Evolutionary conservation across 2,113 vertebrate species (phyloP), one percentile per base, ranked within the genome.

Genomic region (Oryctolagus cuniculus): DNA sequence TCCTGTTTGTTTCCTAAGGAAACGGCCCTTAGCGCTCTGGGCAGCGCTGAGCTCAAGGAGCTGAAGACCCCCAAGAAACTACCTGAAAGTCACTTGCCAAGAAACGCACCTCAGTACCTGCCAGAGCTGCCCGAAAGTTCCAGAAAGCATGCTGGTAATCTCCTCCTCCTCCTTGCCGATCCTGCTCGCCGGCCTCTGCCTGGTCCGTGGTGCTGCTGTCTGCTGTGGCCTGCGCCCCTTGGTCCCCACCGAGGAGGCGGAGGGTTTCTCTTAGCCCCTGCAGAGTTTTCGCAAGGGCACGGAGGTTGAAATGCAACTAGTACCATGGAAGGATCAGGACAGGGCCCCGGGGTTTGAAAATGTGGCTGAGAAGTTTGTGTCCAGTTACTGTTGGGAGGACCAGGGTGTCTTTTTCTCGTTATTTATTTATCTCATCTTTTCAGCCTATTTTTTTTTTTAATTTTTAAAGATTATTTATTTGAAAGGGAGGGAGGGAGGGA

Each of bases 1-100:
- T 98, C 98, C 9, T 98, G 98, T 99, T 99, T 99, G 99, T 99
- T 99, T 99, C 99, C 99, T 98, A 99, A 99, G 99, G 99, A 99
- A 99, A 99, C 98, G 94, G 98, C 98, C 97, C 95, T 98, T 97
- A 98, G 98, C 96, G 98, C 98, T 98, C 98, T 99, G 95, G 98
- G 99, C 93, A 98, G 98, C 61, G 96, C 93, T 34, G 97, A 99
- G 97, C 97, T 98, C 96, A 98, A 98, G 94, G 98, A 98, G 74
- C 95, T 98, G 97, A 98, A 98, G 97, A 93, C 97, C 64, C 95
- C 98, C 38, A 98, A 97, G 98, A 99, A 98, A 94, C 95, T 98
- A 93, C 96, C 98, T 97, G 98, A 98, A 98, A 98, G 93, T 97
- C 97, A 97, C 95, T 97, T 96, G 93, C 96, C 97, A 51, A 98